These are phyloP conservation scores for Eupithecia centaureata DNA, from an alignment of 2,888 invertebrate species.

Conservation along the genomic window DNA sequence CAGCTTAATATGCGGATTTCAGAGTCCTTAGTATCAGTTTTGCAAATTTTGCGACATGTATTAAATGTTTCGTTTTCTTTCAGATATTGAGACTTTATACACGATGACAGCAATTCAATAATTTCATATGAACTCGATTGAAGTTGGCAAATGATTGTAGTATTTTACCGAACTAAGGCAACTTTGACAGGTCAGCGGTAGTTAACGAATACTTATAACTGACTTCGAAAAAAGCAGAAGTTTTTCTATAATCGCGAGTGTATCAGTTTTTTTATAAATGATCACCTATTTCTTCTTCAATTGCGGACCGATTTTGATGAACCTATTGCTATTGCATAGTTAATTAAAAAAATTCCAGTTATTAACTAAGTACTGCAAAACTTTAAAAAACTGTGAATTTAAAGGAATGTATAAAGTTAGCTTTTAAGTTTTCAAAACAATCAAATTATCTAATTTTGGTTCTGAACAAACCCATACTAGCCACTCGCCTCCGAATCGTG, in stretches of 20 bases:
- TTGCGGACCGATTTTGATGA: background rate
- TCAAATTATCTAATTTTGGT: too few species aligned
- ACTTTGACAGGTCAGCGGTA: background rate
- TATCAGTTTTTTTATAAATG: background rate
- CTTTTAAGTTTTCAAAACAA: too few species aligned
- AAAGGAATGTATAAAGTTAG: too few species aligned
- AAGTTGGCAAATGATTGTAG: background rate
- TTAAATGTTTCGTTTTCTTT: background rate
- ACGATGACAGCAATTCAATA: background rate
- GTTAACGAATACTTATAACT: background rate
- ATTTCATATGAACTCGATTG: background rate
- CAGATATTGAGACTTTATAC: too few species aligned
- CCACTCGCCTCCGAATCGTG: conserved; percentile 18
- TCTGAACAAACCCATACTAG: background rate
- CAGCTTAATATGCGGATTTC: conserved; percentile 22
- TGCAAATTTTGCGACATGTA: background rate
- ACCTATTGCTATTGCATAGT: background rate
- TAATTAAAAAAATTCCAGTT: background rate
- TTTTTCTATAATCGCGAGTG: background rate
- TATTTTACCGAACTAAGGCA: background rate
- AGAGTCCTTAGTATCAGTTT: background rate
- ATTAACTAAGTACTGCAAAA: too few species aligned
- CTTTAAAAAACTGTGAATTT: too few species aligned
- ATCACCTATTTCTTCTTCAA: background rate
- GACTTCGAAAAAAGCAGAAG: background rate